Conservation (phyloP, 2,888 invertebrate species). For the Melanotus villosus region DNA sequence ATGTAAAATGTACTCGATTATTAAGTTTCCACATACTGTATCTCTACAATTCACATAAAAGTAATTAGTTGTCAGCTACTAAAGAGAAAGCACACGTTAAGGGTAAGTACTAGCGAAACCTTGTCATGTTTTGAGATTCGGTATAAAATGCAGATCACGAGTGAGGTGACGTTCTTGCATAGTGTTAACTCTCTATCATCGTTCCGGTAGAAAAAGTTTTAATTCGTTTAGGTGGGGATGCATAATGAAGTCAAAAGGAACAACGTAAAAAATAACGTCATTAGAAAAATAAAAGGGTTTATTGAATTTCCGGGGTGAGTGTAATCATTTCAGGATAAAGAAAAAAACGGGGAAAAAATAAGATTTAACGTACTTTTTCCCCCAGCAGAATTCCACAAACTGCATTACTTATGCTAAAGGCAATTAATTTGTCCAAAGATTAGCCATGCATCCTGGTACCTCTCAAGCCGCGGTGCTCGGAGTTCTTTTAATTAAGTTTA, state of each 20-base stretch:
- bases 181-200: no score
- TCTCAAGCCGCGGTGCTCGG: slow-evolving; percentile 61
- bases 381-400: slow-evolving; percentile 52
- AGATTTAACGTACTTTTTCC: slow-evolving; percentile 50
- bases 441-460: slow-evolving; percentile 68
- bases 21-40: no score
- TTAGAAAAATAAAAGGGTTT: slow-evolving; percentile 33
- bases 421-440: slow-evolving; percentile 70
- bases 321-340: slow-evolving; percentile 41
- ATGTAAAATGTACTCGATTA: no score
- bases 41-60: no score
- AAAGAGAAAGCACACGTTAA: no score
- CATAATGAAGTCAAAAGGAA: slow-evolving; percentile 14
- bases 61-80: no score
- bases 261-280: slow-evolving; percentile 20
- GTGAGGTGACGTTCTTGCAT: no score
- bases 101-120: no score
- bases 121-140: no score
- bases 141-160: no score
- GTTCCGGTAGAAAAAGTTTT: background rate
- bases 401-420: slow-evolving; percentile 67
- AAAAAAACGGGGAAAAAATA: slow-evolving; percentile 58
- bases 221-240: slow-evolving; percentile 11
- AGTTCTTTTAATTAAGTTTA: slow-evolving; percentile 71
- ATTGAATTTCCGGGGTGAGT: slow-evolving; percentile 25